Conservation (phyloP, 1,140 invertebrate species). For the Heliothis subflexa region DNA sequence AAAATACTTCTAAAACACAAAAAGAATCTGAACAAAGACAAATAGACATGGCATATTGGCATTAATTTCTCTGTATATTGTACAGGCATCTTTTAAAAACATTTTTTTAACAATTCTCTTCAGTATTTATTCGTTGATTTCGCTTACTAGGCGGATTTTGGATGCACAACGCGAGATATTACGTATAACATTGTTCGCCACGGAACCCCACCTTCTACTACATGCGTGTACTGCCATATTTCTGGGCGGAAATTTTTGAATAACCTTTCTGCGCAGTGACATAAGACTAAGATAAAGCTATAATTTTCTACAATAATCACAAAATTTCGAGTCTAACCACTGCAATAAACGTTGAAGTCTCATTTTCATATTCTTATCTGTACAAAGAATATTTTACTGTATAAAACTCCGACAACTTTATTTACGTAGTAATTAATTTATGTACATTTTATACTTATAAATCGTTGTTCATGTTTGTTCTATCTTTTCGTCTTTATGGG, state of each 20-base stretch:
- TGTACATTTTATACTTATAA: background rate
- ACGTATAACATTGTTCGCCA: constrained; percentile 14
- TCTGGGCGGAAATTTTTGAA: constrained; percentile 15
- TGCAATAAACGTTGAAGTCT: constrained; percentile 29
- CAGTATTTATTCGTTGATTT: background rate
- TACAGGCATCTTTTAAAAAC: background rate
- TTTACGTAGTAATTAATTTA: constrained; percentile 7
- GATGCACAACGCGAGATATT: background rate
- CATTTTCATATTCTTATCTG: background rate
- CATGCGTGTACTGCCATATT: background rate
- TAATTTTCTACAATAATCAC: constrained; percentile 17
- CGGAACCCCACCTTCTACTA: background rate
- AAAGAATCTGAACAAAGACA: too few relatives aligned
- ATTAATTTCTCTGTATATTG: too few relatives aligned
- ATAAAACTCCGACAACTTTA: constrained; percentile 20
- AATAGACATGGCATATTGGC: too few relatives aligned
- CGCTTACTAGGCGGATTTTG: constrained; percentile 19
- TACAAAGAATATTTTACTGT: constrained; percentile 22
- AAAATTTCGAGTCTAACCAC: constrained; percentile 17
- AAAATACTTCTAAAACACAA: too few relatives aligned
- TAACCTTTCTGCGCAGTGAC: constrained; percentile 10
- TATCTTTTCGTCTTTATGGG: background rate
- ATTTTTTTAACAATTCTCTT: background rate
- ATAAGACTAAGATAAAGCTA: constrained; percentile 12
- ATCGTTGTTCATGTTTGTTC: constrained; percentile 16